Percentiles rank a stretch among this genome's conserved stretches.
Evolutionary conservation across 1,140 invertebrate species (phyloP).

Genomic region (Vanessa tameamea): DNA sequence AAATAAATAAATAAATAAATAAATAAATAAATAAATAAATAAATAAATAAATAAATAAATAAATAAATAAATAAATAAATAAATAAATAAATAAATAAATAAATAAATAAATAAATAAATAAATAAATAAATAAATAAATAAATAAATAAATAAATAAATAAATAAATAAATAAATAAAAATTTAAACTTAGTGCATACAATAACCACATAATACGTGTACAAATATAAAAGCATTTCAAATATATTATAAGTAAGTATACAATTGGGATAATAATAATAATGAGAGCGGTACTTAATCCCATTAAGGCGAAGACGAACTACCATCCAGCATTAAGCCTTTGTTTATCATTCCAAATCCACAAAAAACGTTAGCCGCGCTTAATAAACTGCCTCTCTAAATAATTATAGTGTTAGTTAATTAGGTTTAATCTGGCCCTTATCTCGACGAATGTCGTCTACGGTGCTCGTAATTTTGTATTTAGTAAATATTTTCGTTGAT

Average conservation of each 20-base stretch:
- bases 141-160: no score
- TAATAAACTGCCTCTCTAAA: constrained; percentile 19
- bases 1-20: no score
- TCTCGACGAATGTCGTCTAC: constrained; percentile 54
- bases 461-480: constrained; percentile 60
- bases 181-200: no score
- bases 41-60: no score
- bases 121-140: no score
- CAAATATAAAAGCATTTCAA: background rate
- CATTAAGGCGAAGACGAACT: background rate
- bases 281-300: background rate
- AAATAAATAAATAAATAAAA: no score
- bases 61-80: no score
- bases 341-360: background rate
- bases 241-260: no score
- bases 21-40: no score
- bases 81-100: no score
- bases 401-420: constrained; percentile 58
- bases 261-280: no score
- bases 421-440: constrained; percentile 65
- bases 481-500: constrained; percentile 73
- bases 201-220: background rate
- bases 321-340: background rate
- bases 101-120: no score
- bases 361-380: background rate